Percentiles rank a stretch among this genome's conserved stretches.
Conservation (phyloP, 2,888 invertebrate species). For the Erebia palarica region DNA sequence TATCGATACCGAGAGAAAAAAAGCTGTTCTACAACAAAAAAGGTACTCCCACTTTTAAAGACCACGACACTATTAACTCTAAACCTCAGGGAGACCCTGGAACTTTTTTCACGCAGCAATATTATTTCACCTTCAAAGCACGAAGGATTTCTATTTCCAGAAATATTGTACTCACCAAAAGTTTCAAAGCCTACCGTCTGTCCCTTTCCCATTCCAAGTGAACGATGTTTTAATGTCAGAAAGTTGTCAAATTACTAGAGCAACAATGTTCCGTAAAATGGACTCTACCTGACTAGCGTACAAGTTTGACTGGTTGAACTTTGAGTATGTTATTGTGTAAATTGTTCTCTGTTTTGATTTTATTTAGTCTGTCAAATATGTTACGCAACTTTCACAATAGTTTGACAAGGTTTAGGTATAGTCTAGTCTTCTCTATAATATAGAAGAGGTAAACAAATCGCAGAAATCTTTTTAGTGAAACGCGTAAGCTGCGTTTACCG, state of each 20-base stretch:
- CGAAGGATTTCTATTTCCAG: constrained; percentile 14
- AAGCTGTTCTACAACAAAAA: too few species aligned
- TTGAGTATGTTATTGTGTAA: background rate
- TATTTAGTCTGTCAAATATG: too few species aligned
- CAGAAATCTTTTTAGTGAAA: too few species aligned
- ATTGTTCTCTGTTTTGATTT: too few species aligned
- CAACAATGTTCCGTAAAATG: background rate
- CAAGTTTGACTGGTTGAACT: background rate
- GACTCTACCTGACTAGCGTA: background rate
- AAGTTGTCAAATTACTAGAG: background rate
- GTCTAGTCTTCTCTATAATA: too few species aligned
- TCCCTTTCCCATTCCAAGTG: constrained; percentile 5
- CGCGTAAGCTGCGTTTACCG: too few species aligned
- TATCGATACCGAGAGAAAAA: too few species aligned
- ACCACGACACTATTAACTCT: background rate
- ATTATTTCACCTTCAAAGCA: constrained; percentile 7
- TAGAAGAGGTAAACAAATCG: too few species aligned
- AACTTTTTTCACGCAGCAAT: background rate
- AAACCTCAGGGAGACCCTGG: background rate
- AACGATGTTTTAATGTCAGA: constrained; percentile 7
- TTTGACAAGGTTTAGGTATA: too few species aligned
- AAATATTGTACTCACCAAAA: background rate
- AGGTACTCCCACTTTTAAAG: background rate
- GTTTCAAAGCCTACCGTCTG: background rate
- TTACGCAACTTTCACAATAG: too few species aligned